Conservation (phyloP, 2,113 vertebrate genomes). For the Peromyscus leucopus region DNA sequence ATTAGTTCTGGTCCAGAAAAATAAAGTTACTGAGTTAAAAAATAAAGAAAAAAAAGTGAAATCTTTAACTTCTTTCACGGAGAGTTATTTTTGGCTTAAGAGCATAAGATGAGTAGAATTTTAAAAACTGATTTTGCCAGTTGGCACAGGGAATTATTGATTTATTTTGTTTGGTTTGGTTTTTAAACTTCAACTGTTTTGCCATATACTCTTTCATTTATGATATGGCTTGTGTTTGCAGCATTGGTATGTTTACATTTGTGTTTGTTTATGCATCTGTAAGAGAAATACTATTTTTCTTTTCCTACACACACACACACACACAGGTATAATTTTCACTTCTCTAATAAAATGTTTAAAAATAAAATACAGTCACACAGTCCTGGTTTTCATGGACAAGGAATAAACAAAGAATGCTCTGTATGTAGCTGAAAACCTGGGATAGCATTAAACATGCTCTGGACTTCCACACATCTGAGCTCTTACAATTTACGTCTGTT, state of each 20-base stretch:
- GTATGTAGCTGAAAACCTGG: constrained; percentile 52
- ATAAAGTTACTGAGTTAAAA: constrained; percentile 25
- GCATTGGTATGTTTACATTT: not conserved
- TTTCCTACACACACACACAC: not conserved
- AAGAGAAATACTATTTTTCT: not conserved
- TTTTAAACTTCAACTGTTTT: constrained; percentile 4
- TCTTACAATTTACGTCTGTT: constrained; percentile 70
- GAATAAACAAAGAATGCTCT: constrained; percentile 56
- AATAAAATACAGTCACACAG: not conserved
- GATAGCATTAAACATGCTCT: constrained; percentile 51
- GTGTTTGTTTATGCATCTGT: not conserved
- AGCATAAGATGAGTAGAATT: constrained; percentile 42
- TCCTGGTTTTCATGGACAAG: constrained; percentile 42
- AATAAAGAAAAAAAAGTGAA: not conserved
- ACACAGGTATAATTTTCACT: constrained; percentile 27
- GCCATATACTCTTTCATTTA: constrained; percentile 3
- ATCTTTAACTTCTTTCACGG: constrained; percentile 16
- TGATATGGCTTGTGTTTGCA: constrained; percentile 27
- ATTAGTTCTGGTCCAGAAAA: not conserved
- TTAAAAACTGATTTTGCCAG: constrained; percentile 26
- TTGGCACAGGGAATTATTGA: constrained; percentile 11
- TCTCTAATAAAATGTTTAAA: constrained; percentile 36
- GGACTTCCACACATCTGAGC: constrained; percentile 38
- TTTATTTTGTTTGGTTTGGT: constrained; percentile 26
- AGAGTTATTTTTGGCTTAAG: constrained; percentile 53